These are phyloP conservation scores for Bruchidius siliquastri DNA, from an alignment of 2,888 invertebrate species.

Conservation along the genomic window DNA sequence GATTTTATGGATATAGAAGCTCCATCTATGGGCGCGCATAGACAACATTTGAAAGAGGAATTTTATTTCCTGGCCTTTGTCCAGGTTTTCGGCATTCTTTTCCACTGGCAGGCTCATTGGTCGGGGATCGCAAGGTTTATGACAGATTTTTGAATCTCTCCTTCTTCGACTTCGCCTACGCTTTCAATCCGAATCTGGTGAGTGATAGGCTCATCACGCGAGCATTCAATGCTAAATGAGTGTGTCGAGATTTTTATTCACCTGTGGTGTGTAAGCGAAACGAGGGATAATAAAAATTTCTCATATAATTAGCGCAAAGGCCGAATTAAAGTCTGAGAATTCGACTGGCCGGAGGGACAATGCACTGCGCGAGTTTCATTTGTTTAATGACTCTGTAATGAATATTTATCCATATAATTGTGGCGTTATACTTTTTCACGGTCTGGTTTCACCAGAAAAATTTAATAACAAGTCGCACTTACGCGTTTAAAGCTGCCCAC, in stretches of 20 bases:
- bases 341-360: conserved; percentile 21
- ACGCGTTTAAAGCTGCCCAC: conserved; percentile 3
- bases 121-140: too few relatives aligned
- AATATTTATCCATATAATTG: conserved; percentile 28
- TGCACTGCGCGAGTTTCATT: conserved; percentile 25
- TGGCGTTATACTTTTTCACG: conserved; percentile 25
- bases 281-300: background rate
- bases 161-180: background rate
- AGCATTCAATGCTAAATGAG: background rate
- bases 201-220: background rate
- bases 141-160: background rate
- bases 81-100: too few relatives aligned
- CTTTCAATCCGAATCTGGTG: background rate
- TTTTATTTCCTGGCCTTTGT: too few relatives aligned
- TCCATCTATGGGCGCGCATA: too few relatives aligned
- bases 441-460: conserved; percentile 23
- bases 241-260: background rate
- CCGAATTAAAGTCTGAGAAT: conserved; percentile 19
- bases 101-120: too few relatives aligned
- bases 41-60: too few relatives aligned
- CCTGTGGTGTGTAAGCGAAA: background rate
- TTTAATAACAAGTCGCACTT: conserved; percentile 5
- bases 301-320: background rate
- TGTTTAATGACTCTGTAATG: conserved; percentile 26
- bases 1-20: too few relatives aligned